Evolutionary conservation across 2,797 vertebrate genomes (phyloP).

Genomic region (Pangasius krempfi): DNA sequence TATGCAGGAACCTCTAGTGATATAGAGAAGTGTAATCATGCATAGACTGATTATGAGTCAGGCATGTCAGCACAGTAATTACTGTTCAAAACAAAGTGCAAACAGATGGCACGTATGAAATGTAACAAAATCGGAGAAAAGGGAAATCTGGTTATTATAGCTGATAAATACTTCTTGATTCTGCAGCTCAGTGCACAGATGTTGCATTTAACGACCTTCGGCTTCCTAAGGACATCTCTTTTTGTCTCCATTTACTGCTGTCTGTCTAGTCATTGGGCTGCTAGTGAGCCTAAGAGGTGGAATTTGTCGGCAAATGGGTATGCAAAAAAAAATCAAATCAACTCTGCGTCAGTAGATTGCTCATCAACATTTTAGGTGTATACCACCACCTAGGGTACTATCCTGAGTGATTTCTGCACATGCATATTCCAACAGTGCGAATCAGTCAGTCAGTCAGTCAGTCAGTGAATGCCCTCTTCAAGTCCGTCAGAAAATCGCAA

Average conservation of each 20-base stretch:
- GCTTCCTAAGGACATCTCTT: not conserved
- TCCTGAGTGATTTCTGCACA: not conserved
- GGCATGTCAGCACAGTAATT: not conserved
- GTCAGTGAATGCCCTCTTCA: not conserved
- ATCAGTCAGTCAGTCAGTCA: not conserved
- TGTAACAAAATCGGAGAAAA: not conserved
- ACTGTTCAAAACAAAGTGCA: not conserved
- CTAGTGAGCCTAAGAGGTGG: not conserved
- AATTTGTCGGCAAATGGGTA: not conserved
- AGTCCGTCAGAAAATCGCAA: not conserved
- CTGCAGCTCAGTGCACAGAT: not conserved
- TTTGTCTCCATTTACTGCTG: not conserved
- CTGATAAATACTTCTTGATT: not conserved
- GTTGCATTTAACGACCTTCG: not conserved
- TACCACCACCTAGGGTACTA: not conserved
- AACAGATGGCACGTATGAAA: not conserved
- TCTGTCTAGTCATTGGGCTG: not conserved
- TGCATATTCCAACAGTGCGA: not conserved
- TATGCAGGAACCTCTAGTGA: not conserved
- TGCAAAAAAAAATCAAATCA: not conserved
- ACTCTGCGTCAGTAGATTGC: not conserved
- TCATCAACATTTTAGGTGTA: not conserved
- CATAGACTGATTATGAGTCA: not conserved
- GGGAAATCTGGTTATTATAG: not conserved
- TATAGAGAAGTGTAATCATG: not conserved